phyloP scores from a whole-genome alignment of 1,140 invertebrate species.

The Plectrocnemia conspersa region DNA sequence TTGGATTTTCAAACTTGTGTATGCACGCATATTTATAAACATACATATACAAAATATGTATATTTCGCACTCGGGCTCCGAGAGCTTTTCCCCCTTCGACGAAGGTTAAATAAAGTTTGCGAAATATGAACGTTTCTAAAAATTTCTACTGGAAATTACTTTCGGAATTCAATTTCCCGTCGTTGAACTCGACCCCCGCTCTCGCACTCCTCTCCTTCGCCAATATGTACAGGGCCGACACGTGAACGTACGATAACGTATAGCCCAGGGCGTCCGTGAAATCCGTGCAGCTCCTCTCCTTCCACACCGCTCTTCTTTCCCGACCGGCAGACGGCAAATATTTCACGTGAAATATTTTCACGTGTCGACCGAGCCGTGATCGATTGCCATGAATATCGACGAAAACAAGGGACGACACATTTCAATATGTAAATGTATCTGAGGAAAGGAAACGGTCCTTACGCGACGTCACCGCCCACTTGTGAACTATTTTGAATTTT shows the following conservation, averaged over 20 bases:
- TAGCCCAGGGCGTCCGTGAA: constrained; percentile 8
- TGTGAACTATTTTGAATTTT: too few species aligned
- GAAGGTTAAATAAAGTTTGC: constrained; percentile 29
- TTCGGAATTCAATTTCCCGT: constrained; percentile 35
- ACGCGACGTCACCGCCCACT: too few species aligned
- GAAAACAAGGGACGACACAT: neutral
- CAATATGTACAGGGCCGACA: too few species aligned
- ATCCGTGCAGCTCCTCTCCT: too few species aligned
- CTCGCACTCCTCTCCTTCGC: neutral
- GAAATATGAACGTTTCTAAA: constrained; percentile 32
- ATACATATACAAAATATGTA: constrained; percentile 1
- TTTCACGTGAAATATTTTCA: constrained; percentile 14
- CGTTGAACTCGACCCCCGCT: constrained; percentile 21
- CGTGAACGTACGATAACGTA: constrained; percentile 6
- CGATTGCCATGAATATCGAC: neutral
- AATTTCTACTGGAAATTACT: constrained; percentile 35
- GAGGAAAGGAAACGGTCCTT: too few species aligned
- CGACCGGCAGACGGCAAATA: neutral
- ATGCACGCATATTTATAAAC: constrained; percentile 2
- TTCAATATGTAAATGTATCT: constrained; percentile 6
- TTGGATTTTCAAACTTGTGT: too few species aligned
- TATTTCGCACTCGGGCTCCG: neutral
- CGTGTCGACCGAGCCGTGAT: neutral
- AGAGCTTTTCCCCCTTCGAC: constrained; percentile 1
- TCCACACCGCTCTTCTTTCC: neutral